These are phyloP conservation scores for Rugalucina vietnamica DNA, from an alignment of 2,888 invertebrate genomes.

Conservation along the genomic window DNA sequence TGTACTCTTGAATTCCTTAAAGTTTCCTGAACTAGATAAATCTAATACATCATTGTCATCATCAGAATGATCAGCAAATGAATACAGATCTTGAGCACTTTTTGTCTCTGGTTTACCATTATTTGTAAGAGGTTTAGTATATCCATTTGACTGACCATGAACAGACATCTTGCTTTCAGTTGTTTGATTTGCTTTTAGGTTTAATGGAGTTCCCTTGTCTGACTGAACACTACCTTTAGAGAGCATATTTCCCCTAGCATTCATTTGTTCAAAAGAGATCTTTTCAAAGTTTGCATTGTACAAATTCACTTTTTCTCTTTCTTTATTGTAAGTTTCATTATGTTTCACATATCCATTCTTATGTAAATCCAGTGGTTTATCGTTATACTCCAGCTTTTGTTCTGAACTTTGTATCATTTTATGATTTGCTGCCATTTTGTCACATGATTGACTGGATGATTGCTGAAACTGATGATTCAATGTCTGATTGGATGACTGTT, in stretches of 20 bases:
- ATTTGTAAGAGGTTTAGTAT: neutral
- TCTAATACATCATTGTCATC: neutral
- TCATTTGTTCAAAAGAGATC: too few species aligned
- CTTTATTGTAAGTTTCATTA: neutral
- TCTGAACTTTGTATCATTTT: neutral
- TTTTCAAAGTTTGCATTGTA: too few species aligned
- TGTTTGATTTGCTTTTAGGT: neutral
- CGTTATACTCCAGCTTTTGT: neutral
- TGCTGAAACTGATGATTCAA: neutral
- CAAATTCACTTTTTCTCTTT: too few species aligned
- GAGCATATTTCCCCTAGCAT: too few species aligned
- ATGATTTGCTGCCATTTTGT: constrained; percentile 7
- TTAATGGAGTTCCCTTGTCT: too few species aligned
- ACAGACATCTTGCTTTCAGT: neutral
- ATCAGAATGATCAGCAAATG: neutral
- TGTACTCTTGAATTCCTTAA: neutral
- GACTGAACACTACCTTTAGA: too few species aligned
- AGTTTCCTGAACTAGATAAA: neutral
- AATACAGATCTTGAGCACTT: neutral
- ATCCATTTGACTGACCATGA: neutral
- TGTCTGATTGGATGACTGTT: neutral
- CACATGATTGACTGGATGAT: neutral
- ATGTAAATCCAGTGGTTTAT: neutral
- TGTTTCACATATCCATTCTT: neutral
- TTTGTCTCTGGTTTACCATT: neutral